phyloP scores from a whole-genome alignment of 2,888 invertebrate species.

The Orthosia cruda region DNA sequence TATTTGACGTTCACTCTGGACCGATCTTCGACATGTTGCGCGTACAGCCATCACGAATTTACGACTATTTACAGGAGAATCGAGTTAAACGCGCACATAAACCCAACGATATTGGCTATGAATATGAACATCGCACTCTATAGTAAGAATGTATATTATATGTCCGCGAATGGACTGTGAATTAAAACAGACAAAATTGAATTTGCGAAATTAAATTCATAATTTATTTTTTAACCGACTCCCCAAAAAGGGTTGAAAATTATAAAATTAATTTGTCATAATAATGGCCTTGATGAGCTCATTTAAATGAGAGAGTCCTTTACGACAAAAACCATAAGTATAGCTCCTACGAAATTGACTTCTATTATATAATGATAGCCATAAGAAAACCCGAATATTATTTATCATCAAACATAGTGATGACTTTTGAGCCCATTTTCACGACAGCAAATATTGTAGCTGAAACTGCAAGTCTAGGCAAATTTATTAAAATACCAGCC shows the following conservation, averaged over 20 bases:
- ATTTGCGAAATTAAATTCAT: conserved; percentile 27
- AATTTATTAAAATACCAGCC: no score
- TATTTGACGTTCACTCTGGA: conserved; percentile 83
- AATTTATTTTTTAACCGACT: no score
- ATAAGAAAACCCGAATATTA: no score
- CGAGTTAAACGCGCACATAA: conserved; percentile 72
- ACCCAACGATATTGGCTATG: conserved; percentile 66
- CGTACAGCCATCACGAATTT: conserved; percentile 70
- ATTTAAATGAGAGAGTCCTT: no score
- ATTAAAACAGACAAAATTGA: conserved; percentile 24
- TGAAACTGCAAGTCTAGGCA: no score
- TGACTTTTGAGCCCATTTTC: no score
- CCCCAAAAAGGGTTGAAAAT: no score
- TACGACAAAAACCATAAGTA: no score
- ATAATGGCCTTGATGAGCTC: background rate
- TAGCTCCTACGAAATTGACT: no score
- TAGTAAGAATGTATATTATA: conserved; percentile 39
- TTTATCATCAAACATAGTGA: no score
- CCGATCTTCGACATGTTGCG: conserved; percentile 79
- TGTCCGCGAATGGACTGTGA: conserved; percentile 29
- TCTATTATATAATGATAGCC: no score
- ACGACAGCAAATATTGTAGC: no score
- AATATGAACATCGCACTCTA: conserved; percentile 56
- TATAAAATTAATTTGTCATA: background rate
- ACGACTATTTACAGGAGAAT: conserved; percentile 74